Evolutionary conservation across 2,113 vertebrate genomes (phyloP).

Genomic region (Sceloporus tristichus): DNA sequence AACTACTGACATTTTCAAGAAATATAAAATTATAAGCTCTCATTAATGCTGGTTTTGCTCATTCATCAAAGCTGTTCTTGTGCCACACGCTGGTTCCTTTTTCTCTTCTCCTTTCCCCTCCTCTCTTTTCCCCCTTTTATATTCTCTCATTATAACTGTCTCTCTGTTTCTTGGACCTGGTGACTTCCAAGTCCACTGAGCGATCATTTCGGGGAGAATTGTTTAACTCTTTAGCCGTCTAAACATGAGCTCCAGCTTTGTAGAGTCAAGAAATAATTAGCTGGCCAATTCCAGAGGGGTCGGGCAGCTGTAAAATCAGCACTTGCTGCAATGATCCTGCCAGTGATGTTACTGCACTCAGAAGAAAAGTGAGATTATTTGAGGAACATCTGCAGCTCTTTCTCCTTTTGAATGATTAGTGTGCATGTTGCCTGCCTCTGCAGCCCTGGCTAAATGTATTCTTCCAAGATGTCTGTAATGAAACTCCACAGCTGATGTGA

Average conservation of each 20-base stretch:
- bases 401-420: not conserved
- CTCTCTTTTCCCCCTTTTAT: slow-evolving; percentile 40
- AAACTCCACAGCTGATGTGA: slow-evolving; percentile 18
- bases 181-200: slow-evolving; percentile 58
- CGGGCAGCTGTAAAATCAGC: slow-evolving; percentile 22
- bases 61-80: slow-evolving; percentile 68
- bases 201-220: slow-evolving; percentile 62
- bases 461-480: not conserved
- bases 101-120: not conserved
- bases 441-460: not conserved
- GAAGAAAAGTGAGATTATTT: slow-evolving; percentile 21
- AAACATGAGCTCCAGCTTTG: slow-evolving; percentile 22
- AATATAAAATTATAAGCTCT: slow-evolving; percentile 74
- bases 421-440: not conserved
- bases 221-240: slow-evolving; percentile 61
- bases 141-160: slow-evolving; percentile 65
- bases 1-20: slow-evolving; percentile 48
- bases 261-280: slow-evolving; percentile 1
- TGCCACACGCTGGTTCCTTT: slow-evolving; percentile 59
- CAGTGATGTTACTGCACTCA: not conserved
- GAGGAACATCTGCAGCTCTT: not conserved
- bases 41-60: slow-evolving; percentile 76
- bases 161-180: slow-evolving; percentile 62
- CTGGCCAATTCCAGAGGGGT: slow-evolving; percentile 13
- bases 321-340: slow-evolving; percentile 18